Conservation (phyloP, 2,797 vertebrate genomes). For the Fringilla coelebs region DNA sequence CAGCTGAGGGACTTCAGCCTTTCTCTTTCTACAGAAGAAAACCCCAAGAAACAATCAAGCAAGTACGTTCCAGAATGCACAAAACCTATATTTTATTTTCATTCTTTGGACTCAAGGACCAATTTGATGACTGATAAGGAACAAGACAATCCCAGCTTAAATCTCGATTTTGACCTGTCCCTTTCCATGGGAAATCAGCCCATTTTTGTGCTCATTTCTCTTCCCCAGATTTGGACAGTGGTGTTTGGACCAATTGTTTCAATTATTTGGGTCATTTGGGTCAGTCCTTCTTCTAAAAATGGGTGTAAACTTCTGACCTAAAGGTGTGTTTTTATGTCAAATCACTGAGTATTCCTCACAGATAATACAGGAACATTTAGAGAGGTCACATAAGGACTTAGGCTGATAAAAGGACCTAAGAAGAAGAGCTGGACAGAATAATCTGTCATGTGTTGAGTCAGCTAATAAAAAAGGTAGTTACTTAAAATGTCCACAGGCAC, state of each 20-base stretch:
- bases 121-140: neutral
- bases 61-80: neutral
- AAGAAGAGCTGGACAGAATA: neutral
- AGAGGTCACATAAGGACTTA: neutral
- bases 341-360: neutral
- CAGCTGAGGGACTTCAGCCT: neutral
- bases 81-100: neutral
- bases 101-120: neutral
- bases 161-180: neutral
- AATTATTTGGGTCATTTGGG: neutral
- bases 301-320: neutral
- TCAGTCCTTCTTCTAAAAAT: neutral
- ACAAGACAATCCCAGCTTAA: neutral
- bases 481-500: slow-evolving; percentile 30
- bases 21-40: neutral
- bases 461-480: slow-evolving; percentile 44
- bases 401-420: neutral
- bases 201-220: neutral
- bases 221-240: neutral
- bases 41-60: neutral
- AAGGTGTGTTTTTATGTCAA: neutral
- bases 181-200: neutral
- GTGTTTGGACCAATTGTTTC: neutral
- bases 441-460: slow-evolving; percentile 23
- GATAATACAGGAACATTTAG: neutral